Evolutionary conservation across 2,888 invertebrate species (phyloP).

Genomic region (Julus scanicus): DNA sequence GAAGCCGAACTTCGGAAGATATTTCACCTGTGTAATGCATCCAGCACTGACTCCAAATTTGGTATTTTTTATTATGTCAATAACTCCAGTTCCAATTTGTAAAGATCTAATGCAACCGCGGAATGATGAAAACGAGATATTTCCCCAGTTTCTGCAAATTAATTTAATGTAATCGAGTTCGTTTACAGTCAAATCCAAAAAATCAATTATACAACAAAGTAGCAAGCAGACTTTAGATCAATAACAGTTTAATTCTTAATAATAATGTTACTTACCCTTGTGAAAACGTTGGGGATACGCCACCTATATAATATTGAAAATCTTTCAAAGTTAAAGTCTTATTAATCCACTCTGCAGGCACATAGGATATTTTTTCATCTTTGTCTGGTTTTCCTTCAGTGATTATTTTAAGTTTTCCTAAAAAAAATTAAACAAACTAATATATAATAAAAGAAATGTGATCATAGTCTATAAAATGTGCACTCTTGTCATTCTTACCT

Average conservation of each 20-base stretch:
- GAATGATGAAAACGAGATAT: constrained; percentile 34
- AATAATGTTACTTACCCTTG: neutral
- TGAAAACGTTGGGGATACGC: constrained; percentile 28
- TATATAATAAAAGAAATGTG: neutral
- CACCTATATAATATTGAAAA: constrained; percentile 9
- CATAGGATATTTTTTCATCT: neutral
- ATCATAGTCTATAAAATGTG: neutral
- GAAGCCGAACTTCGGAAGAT: neutral
- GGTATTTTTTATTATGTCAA: neutral
- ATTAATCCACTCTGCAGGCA: neutral
- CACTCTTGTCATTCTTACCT: neutral
- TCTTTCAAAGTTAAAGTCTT: constrained; percentile 44
- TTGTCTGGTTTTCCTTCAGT: neutral
- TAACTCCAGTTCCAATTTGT: neutral
- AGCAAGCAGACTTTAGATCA: neutral
- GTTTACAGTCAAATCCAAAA: neutral
- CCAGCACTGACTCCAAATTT: constrained; percentile 29
- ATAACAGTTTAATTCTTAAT: neutral
- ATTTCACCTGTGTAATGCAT: constrained; percentile 12
- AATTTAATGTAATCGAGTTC: neutral
- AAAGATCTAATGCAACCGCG: constrained; percentile 34
- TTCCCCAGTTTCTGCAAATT: neutral
- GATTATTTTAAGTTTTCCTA: constrained; percentile 36
- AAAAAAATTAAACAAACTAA: neutral
- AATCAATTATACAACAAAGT: neutral